phyloP scores from a whole-genome alignment of 2,797 vertebrate genomes.

The Sebastes steindachneri region DNA sequence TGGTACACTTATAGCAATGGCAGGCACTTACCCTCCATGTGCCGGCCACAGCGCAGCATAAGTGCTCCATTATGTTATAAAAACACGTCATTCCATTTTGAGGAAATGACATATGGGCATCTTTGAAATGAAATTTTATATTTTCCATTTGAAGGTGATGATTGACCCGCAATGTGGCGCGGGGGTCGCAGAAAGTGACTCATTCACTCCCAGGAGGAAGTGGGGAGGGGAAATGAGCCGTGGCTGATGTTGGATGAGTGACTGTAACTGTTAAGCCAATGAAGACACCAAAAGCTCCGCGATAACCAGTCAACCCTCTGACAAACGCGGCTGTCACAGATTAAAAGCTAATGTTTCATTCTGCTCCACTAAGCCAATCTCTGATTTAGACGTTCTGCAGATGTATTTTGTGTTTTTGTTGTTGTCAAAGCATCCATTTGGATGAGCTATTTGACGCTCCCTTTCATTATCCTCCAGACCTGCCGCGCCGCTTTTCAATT shows the following conservation, averaged over 20 bases:
- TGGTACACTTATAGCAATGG: not conserved
- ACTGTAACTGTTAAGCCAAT: slow-evolving; percentile 10
- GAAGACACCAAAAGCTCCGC: not conserved
- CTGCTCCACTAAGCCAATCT: slow-evolving; percentile 28
- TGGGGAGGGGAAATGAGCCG: not conserved
- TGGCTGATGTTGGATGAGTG: not conserved
- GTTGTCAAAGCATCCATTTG: slow-evolving; percentile 29
- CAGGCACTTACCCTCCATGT: not conserved
- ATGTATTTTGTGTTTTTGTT: slow-evolving; percentile 20
- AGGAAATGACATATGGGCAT: not conserved
- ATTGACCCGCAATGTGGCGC: not conserved
- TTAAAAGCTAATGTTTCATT: slow-evolving; percentile 34
- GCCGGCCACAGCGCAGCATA: not conserved
- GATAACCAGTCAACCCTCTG: slow-evolving; percentile 23
- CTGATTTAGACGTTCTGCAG: slow-evolving; percentile 22
- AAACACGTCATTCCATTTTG: not conserved
- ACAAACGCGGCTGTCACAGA: slow-evolving; percentile 28
- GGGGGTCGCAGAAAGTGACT: not conserved
- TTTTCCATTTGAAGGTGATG: not conserved
- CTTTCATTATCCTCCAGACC: slow-evolving; percentile 45
- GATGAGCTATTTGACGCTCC: slow-evolving; percentile 24
- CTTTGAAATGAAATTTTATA: not conserved
- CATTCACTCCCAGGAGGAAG: not conserved
- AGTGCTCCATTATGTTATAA: not conserved
- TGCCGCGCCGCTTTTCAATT: slow-evolving; percentile 28